phyloP scores from a whole-genome alignment of 2,888 invertebrate species.

The Drosophila dives region DNA sequence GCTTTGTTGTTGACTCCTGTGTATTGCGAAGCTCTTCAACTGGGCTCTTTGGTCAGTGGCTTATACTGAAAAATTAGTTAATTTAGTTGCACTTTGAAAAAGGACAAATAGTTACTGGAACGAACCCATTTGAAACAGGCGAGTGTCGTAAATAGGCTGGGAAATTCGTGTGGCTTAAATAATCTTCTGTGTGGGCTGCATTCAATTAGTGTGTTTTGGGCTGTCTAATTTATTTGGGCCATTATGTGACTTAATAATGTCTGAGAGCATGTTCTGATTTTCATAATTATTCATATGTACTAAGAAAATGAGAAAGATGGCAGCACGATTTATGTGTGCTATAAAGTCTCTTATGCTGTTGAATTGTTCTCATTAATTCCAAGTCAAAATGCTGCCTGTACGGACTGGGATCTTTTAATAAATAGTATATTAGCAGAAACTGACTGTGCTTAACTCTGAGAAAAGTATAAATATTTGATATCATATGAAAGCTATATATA shows the following conservation, averaged over 20 bases:
- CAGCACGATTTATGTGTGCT: neutral
- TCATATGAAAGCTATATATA: neutral
- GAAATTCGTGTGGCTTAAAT: slow-evolving; percentile 48
- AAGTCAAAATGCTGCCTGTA: neutral
- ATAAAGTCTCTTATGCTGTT: slow-evolving; percentile 2
- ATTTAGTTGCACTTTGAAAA: slow-evolving; percentile 61
- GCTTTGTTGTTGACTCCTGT: slow-evolving; percentile 69
- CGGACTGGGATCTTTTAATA: neutral
- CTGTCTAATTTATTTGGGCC: slow-evolving; percentile 16
- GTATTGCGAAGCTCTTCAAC: slow-evolving; percentile 30
- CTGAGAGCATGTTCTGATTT: slow-evolving; percentile 9
- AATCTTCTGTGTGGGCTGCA: slow-evolving; percentile 19
- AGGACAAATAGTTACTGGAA: slow-evolving; percentile 27
- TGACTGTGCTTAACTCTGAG: too few relatives aligned
- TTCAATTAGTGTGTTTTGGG: slow-evolving; percentile 50
- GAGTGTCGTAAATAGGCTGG: slow-evolving; percentile 58
- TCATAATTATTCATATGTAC: slow-evolving; percentile 16
- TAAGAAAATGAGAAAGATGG: neutral
- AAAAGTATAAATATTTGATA: neutral
- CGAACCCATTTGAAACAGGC: slow-evolving; percentile 43
- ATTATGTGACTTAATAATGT: slow-evolving; percentile 7
- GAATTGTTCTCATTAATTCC: slow-evolving; percentile 7
- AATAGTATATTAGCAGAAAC: too few relatives aligned
- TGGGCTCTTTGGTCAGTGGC: slow-evolving; percentile 59
- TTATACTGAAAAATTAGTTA: slow-evolving; percentile 74